Evolutionary conservation across 2,888 invertebrate genomes (phyloP), one percentile per base, ranked within the genome.

Genomic region (Mesorhabditis spiculigera): DNA sequence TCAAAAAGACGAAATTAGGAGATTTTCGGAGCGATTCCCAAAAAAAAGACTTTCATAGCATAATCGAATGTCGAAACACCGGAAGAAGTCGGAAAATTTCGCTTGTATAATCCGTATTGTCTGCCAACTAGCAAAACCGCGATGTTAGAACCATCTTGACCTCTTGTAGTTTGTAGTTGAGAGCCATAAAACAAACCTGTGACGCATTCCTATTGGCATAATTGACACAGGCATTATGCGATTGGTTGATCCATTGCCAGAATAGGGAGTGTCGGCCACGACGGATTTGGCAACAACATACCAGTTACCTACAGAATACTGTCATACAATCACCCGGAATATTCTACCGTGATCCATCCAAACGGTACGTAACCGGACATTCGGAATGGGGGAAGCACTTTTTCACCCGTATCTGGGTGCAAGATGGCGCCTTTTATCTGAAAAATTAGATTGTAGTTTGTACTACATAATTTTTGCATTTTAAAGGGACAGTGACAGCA

Each of bases 161-260:
- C n/a, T n/a, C n/a, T n/a, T n/a, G n/a, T n/a, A n/a, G n/a, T n/a
- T n/a, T n/a, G n/a, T n/a, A n/a, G n/a, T n/a, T n/a, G n/a, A n/a
- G n/a, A n/a, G n/a, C n/a, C n/a, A n/a, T n/a, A n/a, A 50, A 50
- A 50, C 50, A 43, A 42, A 88, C 88, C 86, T 89, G 88, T 4
- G 88, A 85, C 4, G 88, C 88, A 82, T 89, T 89, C 72, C 88
- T 81, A 81, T 89, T 89, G 63, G 88, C 83, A 76, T 87, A 89
- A 79, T 89, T 89, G 66, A 89, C 88, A 76, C 87, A 87, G 0
- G 89, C 89, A 75, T 89, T 89, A 79, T 89, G 89, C 65, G 87
- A 88, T 82, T 89, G 89, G 80, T 89, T 89, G 66, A 89, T 76
- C 88, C 88, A 89, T 78, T 89, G 89, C 88, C 89, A 89, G 80